These are phyloP conservation scores for Cryptus armator DNA, from an alignment of 2,888 invertebrate genomes.

Conservation along the genomic window DNA sequence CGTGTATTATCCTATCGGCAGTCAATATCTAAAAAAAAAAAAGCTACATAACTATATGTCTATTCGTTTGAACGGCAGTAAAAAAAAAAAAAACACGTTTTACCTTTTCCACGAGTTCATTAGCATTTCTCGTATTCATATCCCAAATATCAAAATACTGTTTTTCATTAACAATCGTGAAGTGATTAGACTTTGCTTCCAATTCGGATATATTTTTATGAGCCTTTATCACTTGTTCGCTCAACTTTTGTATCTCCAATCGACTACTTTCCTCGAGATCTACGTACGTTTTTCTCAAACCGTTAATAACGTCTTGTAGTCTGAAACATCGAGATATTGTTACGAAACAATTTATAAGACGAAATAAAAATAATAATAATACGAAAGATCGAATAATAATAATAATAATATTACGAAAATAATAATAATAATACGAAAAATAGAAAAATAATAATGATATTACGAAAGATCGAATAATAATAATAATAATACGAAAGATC, in stretches of 20 bases:
- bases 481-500: neutral
- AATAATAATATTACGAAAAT: neutral
- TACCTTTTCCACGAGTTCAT: conserved; percentile 85
- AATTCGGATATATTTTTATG: conserved; percentile 89
- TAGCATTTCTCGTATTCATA: conserved; percentile 87
- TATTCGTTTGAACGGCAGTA: neutral
- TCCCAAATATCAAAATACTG: conserved; percentile 89
- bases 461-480: conserved; percentile 4
- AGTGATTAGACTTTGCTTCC: conserved; percentile 90
- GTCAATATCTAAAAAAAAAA: conserved; percentile 85
- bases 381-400: no score
- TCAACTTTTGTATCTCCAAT: conserved; percentile 89
- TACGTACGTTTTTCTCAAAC: conserved; percentile 88
- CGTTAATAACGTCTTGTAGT: conserved; percentile 90
- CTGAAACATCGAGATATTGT: conserved; percentile 71
- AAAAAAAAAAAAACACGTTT: conserved; percentile 16
- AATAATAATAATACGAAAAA: no score
- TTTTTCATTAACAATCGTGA: conserved; percentile 88
- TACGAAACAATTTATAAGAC: no score
- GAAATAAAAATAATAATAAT: no score
- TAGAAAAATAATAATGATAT: neutral
- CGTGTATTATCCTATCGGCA: conserved; percentile 88
- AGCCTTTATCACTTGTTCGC: conserved; percentile 89
- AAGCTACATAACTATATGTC: neutral
- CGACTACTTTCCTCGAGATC: conserved; percentile 89